phyloP scores from a whole-genome alignment of 2,797 vertebrate species.

The Tamandua tetradactyla region DNA sequence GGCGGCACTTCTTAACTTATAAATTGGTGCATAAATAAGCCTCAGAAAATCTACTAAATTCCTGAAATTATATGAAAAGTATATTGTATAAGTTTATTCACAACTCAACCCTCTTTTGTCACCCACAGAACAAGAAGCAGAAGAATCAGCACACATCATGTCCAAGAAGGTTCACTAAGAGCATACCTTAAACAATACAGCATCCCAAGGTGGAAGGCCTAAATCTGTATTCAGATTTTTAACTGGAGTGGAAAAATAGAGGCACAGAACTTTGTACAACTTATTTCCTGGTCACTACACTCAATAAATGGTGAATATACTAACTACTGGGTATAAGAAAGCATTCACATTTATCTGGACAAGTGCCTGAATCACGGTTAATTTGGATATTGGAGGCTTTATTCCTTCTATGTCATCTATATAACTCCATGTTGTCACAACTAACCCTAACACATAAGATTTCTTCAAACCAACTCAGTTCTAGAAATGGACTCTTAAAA shows the following conservation, averaged over 20 bases:
- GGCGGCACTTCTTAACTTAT: not conserved
- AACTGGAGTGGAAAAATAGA: not conserved
- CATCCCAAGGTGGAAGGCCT: not conserved
- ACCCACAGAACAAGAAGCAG: not conserved
- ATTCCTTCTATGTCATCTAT: not conserved
- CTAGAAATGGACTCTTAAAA: not conserved
- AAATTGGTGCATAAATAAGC: not conserved
- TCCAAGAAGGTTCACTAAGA: not conserved
- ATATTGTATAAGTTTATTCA: not conserved
- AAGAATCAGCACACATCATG: not conserved
- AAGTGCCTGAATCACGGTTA: not conserved
- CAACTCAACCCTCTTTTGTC: not conserved
- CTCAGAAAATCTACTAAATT: slow-evolving; percentile 1
- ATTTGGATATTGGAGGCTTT: not conserved
- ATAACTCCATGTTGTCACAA: not conserved
- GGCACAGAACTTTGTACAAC: not conserved
- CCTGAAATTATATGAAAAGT: not conserved
- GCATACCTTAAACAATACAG: not conserved
- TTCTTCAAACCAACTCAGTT: not conserved
- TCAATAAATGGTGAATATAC: not conserved
- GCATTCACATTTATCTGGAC: not conserved
- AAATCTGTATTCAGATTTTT: not conserved
- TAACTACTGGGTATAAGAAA: not conserved
- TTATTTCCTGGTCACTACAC: not conserved
- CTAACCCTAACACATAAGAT: not conserved